phyloP scores from a whole-genome alignment of 2,888 invertebrate species.

The Eupsilia transversa region DNA sequence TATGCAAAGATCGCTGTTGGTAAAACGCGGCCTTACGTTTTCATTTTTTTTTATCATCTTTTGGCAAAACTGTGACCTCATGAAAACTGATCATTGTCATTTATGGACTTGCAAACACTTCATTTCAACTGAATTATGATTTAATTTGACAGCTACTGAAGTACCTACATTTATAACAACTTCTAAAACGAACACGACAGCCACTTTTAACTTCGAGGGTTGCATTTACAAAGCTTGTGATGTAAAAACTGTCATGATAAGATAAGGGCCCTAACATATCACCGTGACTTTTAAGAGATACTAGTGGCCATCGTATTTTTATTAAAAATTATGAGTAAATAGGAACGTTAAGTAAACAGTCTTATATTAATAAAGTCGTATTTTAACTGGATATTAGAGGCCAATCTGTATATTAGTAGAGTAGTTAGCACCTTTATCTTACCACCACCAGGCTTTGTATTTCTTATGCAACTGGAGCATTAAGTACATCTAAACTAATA shows the following conservation, averaged over 20 bases:
- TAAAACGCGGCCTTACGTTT: neutral
- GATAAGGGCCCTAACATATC: conserved; percentile 45
- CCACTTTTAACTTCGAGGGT: conserved; percentile 18
- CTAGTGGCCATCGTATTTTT: neutral
- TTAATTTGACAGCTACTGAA: conserved; percentile 30
- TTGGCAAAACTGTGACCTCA: neutral
- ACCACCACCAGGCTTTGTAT: too few species aligned
- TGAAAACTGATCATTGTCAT: neutral
- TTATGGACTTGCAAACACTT: neutral
- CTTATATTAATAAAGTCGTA: neutral
- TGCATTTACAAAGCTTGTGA: conserved; percentile 29
- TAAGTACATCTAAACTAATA: too few species aligned
- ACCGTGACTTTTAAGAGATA: conserved; percentile 31
- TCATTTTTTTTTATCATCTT: neutral
- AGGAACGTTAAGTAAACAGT: neutral
- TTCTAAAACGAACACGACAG: conserved; percentile 32
- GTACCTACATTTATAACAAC: conserved; percentile 4
- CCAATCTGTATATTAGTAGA: too few species aligned
- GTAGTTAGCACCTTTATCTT: too few species aligned
- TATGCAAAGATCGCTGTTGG: neutral
- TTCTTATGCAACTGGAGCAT: neutral
- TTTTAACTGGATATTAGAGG: neutral
- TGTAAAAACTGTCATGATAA: conserved; percentile 50
- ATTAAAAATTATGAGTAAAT: conserved; percentile 23
- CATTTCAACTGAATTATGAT: conserved; percentile 10